These are phyloP conservation scores for Odocoileus hemionus DNA, from an alignment of 2,113 vertebrate genomes.

Conservation along the genomic window DNA sequence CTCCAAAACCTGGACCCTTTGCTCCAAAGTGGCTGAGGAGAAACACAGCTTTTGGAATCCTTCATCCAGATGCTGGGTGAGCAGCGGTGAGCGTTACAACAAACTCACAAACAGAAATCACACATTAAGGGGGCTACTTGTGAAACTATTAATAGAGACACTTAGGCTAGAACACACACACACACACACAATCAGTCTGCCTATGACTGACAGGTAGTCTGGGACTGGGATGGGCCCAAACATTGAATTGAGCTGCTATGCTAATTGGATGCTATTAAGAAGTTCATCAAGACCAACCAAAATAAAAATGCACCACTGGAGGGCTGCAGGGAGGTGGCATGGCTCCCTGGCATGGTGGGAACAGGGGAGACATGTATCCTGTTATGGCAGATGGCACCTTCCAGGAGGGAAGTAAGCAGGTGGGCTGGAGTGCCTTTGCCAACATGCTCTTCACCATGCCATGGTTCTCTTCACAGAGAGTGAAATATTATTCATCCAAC, in stretches of 20 bases:
- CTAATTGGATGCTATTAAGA: not conserved
- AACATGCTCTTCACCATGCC: accelerated
- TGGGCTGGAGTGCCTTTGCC: too few species aligned
- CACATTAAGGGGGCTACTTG: not conserved
- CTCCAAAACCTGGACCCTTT: not conserved
- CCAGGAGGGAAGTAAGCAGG: too few species aligned
- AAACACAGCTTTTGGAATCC: too few species aligned
- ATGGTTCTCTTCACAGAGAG: not conserved
- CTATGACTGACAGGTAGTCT: too few species aligned
- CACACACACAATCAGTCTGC: not conserved
- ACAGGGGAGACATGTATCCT: not conserved
- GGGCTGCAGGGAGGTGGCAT: accelerated
- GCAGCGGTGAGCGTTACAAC: not conserved
- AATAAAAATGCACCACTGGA: not conserved
- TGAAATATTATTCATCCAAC: not conserved
- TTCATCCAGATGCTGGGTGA: not conserved
- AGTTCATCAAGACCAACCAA: not conserved
- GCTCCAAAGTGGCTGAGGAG: not conserved
- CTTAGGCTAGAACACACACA: not conserved
- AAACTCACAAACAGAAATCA: not conserved
- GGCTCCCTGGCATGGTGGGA: not conserved
- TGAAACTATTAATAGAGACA: not conserved
- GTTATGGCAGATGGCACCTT: not conserved
- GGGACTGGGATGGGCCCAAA: not conserved
- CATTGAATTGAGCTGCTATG: not conserved